phyloP scores from a whole-genome alignment of 2,888 invertebrate genomes.

The Nemurella pictetii region DNA sequence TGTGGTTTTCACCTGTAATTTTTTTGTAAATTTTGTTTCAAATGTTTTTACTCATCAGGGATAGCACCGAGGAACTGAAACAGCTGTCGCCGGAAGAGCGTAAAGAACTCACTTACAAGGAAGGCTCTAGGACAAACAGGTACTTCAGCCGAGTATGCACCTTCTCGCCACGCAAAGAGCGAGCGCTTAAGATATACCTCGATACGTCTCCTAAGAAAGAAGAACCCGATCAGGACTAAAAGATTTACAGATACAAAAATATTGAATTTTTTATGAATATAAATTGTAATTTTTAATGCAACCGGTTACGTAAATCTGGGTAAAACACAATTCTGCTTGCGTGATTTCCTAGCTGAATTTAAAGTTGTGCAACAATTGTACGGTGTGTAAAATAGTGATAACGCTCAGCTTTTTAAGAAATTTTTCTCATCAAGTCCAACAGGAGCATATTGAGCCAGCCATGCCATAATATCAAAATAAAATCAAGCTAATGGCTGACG shows the following conservation, averaged over 20 bases:
- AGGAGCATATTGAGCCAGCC: neutral
- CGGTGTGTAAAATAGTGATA: neutral
- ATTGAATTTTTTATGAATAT: neutral
- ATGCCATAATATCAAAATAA: neutral
- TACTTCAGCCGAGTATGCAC: conserved; percentile 50
- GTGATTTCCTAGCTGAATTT: neutral
- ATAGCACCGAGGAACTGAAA: conserved; percentile 61
- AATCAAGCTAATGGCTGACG: neutral
- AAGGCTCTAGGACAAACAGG: conserved; percentile 56
- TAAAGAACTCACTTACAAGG: conserved; percentile 62
- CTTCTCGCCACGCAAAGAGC: conserved; percentile 67
- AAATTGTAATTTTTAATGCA: neutral
- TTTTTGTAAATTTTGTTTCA: neutral
- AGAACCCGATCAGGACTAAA: conserved; percentile 39
- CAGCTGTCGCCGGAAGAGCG: conserved; percentile 64
- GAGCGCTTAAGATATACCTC: conserved; percentile 72
- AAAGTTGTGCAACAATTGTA: neutral
- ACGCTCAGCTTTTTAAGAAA: neutral
- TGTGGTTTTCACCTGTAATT: neutral
- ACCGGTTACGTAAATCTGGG: neutral
- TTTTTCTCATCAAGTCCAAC: neutral
- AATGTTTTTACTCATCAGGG: conserved; percentile 54
- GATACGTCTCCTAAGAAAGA: conserved; percentile 52
- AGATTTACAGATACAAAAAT: neutral
- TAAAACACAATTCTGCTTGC: neutral